Base-by-base conservation (phyloP, 2,888 invertebrate genomes). In the Neuroscelio doddi region DNA sequence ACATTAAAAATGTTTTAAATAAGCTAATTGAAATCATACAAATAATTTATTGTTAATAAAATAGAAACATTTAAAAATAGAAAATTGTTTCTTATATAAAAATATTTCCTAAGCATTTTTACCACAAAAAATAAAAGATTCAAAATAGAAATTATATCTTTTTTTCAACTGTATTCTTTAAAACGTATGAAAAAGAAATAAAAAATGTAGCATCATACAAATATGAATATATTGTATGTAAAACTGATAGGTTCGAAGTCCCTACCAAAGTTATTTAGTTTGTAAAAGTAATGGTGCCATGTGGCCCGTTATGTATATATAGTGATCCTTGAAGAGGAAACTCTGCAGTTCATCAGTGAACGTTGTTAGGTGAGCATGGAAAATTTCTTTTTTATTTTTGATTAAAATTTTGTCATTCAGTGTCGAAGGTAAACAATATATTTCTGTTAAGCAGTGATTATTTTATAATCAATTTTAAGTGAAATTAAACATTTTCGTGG, bases 241-340 rank as follows among this genome's bases (percentile, higher is more conserved):
- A 66, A 66, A 66, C 52, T 59, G 58, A 41, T 17, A 61, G 53
- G 57, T 51, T 45, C 46, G 44, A 65, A 53, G 62, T 67, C 58
- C 34, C 51, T 39, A 15, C 27, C 24, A 30, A 50, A 57, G 50
- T 63, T 61, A 59, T 61, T 66, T 61, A 49, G 63, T 55, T 63
- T 47, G 65, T 69, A 69, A 69, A 66, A 69, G 69, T 57, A 57
- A 56, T 58, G 45, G 59, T 46, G 50, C 62, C 59, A 58, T 59
- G 56, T 58, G 66, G 69, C 72, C 64, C 75, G 70, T 79, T 80
- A 77, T 80, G 78, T 83, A 82, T 84, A 83, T 82, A 84, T 81
- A 82, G 76, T 77, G 77, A 80, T 79, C 73, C 72, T 66, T 47
- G 64, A 63, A 65, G 51, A 67, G 75, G 73, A 73, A 74, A 71